Conservation (phyloP, 2,113 vertebrate species). For the Eurypyga helias region DNA sequence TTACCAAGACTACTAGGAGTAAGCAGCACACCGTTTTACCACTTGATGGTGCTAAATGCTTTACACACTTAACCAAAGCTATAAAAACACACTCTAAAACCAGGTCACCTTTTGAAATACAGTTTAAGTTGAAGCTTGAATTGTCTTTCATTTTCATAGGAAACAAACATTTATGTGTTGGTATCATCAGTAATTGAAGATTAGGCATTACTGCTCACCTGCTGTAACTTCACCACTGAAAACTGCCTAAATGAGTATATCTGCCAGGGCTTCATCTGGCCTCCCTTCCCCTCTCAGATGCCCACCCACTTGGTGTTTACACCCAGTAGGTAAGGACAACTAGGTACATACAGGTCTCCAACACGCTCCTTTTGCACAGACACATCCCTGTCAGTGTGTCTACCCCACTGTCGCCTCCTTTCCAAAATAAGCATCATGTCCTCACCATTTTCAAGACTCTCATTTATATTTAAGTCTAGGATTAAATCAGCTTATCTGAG, state of each 20-base stretch:
- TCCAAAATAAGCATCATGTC: not conserved
- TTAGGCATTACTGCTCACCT: not conserved
- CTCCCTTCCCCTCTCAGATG: not conserved
- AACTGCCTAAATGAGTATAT: not conserved
- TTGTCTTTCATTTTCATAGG: not conserved
- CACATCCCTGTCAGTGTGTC: not conserved
- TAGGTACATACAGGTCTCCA: not conserved
- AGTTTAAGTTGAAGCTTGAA: not conserved
- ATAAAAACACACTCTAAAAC: not conserved
- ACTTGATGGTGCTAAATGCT: conserved; percentile 62
- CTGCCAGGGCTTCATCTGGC: not conserved
- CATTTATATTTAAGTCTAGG: not conserved
- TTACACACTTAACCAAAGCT: not conserved
- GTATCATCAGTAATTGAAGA: not conserved
- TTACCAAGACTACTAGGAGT: not conserved
- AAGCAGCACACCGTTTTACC: conserved; percentile 28
- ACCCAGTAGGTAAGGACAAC: not conserved
- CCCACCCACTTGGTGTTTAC: not conserved
- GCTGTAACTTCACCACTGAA: not conserved
- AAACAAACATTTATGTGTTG: not conserved
- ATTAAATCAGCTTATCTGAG: not conserved
- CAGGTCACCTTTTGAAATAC: not conserved
- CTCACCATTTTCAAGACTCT: not conserved
- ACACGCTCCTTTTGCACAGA: not conserved
- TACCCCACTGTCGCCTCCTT: not conserved